These are phyloP conservation scores for Drosophila albomicans DNA, from an alignment of 1,140 invertebrate species.

Conservation along the genomic window DNA sequence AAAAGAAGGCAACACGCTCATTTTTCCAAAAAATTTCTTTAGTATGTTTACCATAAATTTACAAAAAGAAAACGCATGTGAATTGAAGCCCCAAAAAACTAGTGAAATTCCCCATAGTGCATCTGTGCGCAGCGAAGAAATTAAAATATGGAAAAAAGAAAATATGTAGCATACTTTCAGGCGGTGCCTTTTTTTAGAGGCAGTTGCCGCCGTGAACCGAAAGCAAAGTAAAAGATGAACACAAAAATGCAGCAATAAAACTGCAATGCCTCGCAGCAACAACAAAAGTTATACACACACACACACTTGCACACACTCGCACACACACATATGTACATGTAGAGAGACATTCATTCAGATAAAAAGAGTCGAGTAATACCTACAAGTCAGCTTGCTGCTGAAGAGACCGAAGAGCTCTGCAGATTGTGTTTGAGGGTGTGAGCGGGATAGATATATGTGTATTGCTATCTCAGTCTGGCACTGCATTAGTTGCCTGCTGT, in stretches of 20 bases:
- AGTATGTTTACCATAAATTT: no score
- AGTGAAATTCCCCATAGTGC: background rate
- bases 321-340: constrained; percentile 6
- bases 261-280: constrained; percentile 43
- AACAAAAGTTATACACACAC: constrained; percentile 45
- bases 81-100: no score
- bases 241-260: constrained; percentile 53
- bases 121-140: background rate
- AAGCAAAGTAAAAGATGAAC: constrained; percentile 56
- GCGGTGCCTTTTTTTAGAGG: constrained; percentile 42
- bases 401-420: background rate
- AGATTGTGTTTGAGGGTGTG: background rate
- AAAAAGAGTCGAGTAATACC: constrained; percentile 75
- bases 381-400: constrained; percentile 9
- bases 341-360: constrained; percentile 69
- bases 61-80: no score
- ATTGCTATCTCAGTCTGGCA: constrained; percentile 54
- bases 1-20: no score
- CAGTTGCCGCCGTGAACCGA: constrained; percentile 24
- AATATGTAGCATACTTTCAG: constrained; percentile 69
- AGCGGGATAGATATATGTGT: background rate
- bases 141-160: constrained; percentile 25
- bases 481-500: constrained; percentile 80
- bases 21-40: no score
- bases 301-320: constrained; percentile 34